Percentiles rank a stretch among this genome's conserved stretches.
Evolutionary conservation across 1,140 invertebrate genomes (phyloP).

Genomic region (Eufriesea mexicana): DNA sequence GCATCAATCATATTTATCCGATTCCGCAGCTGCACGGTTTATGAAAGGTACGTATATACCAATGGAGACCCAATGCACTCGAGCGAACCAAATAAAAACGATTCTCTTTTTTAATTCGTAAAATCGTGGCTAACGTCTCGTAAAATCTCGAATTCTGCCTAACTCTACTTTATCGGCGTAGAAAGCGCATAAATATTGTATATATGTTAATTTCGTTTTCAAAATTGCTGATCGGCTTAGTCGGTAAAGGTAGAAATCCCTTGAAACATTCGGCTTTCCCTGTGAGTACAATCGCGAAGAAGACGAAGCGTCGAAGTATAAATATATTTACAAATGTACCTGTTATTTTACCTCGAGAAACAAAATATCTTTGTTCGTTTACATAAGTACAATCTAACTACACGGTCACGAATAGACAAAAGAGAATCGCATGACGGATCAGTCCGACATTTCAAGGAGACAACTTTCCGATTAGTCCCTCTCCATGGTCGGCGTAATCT

Average conservation of each 20-base stretch:
- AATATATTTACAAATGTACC: background rate
- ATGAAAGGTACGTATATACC: background rate
- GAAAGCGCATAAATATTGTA: constrained; percentile 21
- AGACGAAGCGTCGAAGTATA: background rate
- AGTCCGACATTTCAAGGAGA: constrained; percentile 52
- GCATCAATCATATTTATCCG: constrained; percentile 23
- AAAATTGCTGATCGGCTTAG: background rate
- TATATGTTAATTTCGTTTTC: constrained; percentile 10
- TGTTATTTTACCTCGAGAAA: background rate
- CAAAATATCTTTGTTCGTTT: constrained; percentile 43
- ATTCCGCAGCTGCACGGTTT: background rate
- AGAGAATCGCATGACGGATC: constrained; percentile 48
- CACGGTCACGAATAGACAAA: constrained; percentile 32
- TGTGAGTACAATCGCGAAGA: background rate
- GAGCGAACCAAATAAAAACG: background rate
- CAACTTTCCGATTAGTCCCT: constrained; percentile 35
- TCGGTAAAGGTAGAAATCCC: background rate
- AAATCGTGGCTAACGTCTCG: background rate
- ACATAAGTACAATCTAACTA: constrained; percentile 33
- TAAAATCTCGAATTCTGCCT: background rate
- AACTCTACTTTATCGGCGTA: background rate
- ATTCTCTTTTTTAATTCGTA: background rate
- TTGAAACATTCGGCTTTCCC: background rate
- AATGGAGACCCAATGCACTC: background rate
- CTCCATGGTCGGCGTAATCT: constrained; percentile 14